Evolutionary conservation across 2,113 vertebrate genomes (phyloP).

Genomic region (Paracanthobrama guichenoti): DNA sequence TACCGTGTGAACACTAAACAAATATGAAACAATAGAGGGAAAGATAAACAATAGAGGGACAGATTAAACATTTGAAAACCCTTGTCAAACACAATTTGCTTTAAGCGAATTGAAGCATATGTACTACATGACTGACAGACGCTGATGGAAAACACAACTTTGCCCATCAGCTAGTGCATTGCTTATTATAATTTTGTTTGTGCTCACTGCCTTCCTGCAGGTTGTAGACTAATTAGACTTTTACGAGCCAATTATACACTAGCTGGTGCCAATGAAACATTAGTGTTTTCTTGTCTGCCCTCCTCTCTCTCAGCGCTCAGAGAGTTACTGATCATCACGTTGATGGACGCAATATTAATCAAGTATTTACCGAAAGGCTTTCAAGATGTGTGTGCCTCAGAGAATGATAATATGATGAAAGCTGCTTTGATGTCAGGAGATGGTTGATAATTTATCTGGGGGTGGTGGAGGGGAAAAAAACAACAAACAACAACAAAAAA

Average conservation of each 20-base stretch:
- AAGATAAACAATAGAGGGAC: neutral
- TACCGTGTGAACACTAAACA: neutral
- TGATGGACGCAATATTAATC: conserved; percentile 40
- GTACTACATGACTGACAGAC: conserved; percentile 62
- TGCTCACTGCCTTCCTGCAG: conserved; percentile 62
- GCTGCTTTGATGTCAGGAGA: conserved; percentile 3
- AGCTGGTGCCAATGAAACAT: conserved; percentile 46
- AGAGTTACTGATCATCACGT: conserved; percentile 7
- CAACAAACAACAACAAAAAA: no score
- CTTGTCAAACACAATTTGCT: conserved; percentile 25
- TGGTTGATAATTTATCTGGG: conserved; percentile 15
- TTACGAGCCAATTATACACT: conserved; percentile 60
- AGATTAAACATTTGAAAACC: neutral
- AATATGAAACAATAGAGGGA: conserved; percentile 7
- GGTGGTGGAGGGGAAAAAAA: neutral
- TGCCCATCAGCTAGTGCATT: conserved; percentile 59
- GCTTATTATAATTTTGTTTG: conserved; percentile 70
- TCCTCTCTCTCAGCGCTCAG: neutral
- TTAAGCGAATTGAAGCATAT: conserved; percentile 19
- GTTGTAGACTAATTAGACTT: conserved; percentile 68
- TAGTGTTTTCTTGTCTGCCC: conserved; percentile 43
- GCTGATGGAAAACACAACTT: conserved; percentile 50
- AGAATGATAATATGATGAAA: conserved; percentile 27
- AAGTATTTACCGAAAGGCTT: conserved; percentile 32
- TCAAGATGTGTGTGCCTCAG: conserved; percentile 24